These are phyloP conservation scores for Rhadinocentrus ornatus DNA, from an alignment of 2,797 vertebrate species.

Conservation along the genomic window DNA sequence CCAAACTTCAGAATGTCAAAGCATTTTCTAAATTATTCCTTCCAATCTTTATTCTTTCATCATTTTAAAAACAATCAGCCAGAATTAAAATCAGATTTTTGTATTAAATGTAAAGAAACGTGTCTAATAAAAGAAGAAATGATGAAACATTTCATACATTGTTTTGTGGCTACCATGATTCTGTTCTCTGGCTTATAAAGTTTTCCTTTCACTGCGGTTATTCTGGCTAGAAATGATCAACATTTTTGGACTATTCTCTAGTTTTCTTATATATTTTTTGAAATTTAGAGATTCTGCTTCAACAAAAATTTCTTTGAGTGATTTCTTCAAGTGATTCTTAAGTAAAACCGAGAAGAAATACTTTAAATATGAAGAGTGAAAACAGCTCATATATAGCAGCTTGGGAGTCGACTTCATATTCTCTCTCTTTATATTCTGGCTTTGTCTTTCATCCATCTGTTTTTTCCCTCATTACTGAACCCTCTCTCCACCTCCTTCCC, in stretches of 20 bases:
- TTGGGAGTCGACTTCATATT: background rate
- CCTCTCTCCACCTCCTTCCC: background rate
- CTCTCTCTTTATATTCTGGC: background rate
- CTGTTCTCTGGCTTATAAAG: too few relatives aligned
- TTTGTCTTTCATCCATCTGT: background rate
- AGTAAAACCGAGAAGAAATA: background rate
- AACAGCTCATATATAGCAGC: background rate
- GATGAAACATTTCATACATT: too few relatives aligned
- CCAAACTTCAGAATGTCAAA: too few relatives aligned
- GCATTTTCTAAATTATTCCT: background rate
- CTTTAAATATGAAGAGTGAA: slow-evolving; percentile 16
- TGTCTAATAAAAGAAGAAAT: too few relatives aligned
- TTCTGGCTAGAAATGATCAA: too few relatives aligned
- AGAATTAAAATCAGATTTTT: too few relatives aligned
- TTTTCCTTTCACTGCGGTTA: background rate
- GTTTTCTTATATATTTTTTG: background rate
- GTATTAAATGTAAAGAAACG: too few relatives aligned
- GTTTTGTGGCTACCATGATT: too few relatives aligned
- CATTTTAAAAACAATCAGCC: too few relatives aligned
- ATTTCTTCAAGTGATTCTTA: background rate
- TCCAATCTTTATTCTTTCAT: too few relatives aligned
- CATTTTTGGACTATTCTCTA: too few relatives aligned
- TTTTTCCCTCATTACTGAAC: background rate
- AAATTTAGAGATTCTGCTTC: background rate
- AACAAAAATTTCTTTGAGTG: too few relatives aligned